Conservation (phyloP, 2,797 vertebrate genomes). For the Sciaenops ocellatus region DNA sequence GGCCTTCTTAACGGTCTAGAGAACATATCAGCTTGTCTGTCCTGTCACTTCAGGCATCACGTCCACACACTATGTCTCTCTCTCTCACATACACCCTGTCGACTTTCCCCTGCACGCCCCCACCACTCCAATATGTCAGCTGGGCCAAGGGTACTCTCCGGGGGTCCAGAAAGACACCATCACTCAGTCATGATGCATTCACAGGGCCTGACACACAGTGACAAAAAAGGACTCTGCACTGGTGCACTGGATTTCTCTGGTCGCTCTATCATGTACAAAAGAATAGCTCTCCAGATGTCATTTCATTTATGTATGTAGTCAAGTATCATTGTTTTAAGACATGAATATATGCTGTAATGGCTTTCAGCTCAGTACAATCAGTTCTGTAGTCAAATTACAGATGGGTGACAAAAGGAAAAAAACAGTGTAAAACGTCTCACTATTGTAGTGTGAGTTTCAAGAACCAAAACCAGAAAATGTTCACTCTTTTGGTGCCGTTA, state of each 20-base stretch:
- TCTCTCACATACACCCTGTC: slow-evolving; percentile 3
- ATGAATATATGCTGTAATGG: neutral
- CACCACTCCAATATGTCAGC: slow-evolving; percentile 15
- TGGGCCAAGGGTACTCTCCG: slow-evolving; percentile 59
- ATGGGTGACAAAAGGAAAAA: neutral
- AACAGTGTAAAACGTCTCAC: neutral
- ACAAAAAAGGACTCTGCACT: slow-evolving; percentile 42
- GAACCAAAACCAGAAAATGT: neutral
- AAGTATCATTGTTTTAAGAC: slow-evolving; percentile 8
- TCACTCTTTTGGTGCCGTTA: neutral
- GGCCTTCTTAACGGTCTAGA: slow-evolving; percentile 77
- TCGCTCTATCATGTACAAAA: slow-evolving; percentile 10
- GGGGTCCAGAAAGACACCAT: slow-evolving; percentile 61
- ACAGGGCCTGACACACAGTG: slow-evolving; percentile 55
- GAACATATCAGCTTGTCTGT: slow-evolving; percentile 74
- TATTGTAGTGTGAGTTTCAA: neutral
- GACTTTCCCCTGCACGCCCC: slow-evolving; percentile 5
- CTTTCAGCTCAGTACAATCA: neutral
- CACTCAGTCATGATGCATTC: slow-evolving; percentile 60
- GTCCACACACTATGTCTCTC: slow-evolving; percentile 18
- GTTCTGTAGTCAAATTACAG: slow-evolving; percentile 3
- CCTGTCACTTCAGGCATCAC: slow-evolving; percentile 71
- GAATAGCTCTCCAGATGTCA: slow-evolving; percentile 41
- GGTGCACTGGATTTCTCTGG: neutral
- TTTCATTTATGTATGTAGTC: slow-evolving; percentile 18